Conservation (phyloP, 2,888 invertebrate species). For the Noctua janthina region DNA sequence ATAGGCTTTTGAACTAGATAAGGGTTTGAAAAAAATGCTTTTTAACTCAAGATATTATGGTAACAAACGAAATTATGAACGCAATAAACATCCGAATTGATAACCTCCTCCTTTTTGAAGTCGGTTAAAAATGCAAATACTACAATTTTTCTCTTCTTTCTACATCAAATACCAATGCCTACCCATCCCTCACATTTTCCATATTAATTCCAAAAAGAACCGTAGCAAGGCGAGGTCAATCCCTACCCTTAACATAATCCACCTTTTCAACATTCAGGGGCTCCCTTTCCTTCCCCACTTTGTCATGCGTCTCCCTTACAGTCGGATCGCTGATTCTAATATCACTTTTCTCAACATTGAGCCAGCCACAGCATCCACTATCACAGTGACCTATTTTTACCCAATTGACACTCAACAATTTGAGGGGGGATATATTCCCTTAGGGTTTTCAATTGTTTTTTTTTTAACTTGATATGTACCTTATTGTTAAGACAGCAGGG, state of each 20-base stretch:
- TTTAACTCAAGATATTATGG: neutral
- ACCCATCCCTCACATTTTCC: neutral
- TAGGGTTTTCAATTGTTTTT: constrained; percentile 3
- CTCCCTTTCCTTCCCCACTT: neutral
- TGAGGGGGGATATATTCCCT: constrained; percentile 22
- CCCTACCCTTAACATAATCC: neutral
- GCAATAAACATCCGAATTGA: too few relatives aligned
- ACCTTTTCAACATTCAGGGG: neutral
- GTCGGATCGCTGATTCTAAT: neutral
- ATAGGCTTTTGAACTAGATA: neutral
- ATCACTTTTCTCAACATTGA: constrained; percentile 19
- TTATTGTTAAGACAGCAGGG: neutral
- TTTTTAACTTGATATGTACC: constrained; percentile 5
- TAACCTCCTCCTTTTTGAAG: too few relatives aligned
- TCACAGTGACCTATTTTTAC: constrained; percentile 54
- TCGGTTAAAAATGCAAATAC: neutral
- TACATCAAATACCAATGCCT: neutral
- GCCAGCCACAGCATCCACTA: constrained; percentile 8
- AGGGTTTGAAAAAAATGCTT: neutral
- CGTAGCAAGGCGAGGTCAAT: neutral
- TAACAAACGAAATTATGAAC: neutral
- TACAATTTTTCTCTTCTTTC: neutral
- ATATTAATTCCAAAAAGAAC: neutral
- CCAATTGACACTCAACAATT: constrained; percentile 49
- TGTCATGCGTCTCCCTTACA: neutral